Base-by-base conservation (phyloP, 92 coral and sea anemone species). In the Umimayanthus kanabou region DNA sequence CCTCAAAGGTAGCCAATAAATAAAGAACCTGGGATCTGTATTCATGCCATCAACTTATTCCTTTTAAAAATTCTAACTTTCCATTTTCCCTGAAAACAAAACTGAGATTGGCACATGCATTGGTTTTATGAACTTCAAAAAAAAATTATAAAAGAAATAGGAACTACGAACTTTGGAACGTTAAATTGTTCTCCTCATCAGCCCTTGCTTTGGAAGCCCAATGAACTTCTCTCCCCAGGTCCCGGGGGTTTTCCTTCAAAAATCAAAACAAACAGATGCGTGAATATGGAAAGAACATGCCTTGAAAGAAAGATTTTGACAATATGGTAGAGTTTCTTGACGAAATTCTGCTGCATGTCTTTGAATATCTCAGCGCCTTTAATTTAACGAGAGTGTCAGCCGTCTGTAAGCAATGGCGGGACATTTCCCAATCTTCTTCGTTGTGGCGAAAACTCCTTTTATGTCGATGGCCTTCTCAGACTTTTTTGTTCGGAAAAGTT, bases 381-480 rank as follows among this genome's bases (percentile, higher is more conserved):
- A 88, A 91, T 0, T 90, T 97, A 82, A 72, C 93, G 26, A 94
- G 89, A 82, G 79, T 87, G 57, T 88, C 94, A 5, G 39, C 88
- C 26, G 98, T 97, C 78, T 97, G 96, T 75, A 95, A 89, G 61
- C 97, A 94, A 69, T 97, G 99, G 99, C 61, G 92, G 30, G 89
- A 89, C 70, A 80, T 97, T 77, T 92, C 98, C 1, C 93, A 85
- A 53, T 92, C 96, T 53, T 91, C 93, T 16, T 90, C 88, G 6
- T 79, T 97, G 22, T 97, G 99, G 99, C 92, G 98, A 81, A 89
- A 81, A 28, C 90, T 97, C 53, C 94, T 95, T 39, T 81, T 95
- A 4, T 82, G 77, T 85, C 92, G 96, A 82, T 97, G 99, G 99
- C 95, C 97, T 26, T 95, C 99, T 74, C 99, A 97, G 85, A 89